phyloP scores from a whole-genome alignment of 2,113 vertebrate species.

The Pterocles gutturalis region DNA sequence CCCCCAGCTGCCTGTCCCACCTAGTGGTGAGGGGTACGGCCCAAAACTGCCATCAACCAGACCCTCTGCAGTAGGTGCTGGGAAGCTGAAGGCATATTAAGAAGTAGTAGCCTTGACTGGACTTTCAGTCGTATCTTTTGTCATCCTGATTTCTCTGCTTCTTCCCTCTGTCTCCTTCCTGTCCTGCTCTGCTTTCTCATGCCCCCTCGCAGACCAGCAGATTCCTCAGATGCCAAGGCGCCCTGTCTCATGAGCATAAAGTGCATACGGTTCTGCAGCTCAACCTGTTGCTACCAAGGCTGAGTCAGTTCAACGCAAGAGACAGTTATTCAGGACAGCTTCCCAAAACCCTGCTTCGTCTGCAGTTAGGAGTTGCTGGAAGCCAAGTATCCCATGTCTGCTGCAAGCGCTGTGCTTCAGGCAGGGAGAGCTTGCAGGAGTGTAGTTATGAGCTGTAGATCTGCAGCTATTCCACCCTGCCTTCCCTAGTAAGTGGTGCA shows the following conservation, averaged over 20 bases:
- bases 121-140: background rate
- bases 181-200: background rate
- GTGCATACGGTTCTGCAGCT: background rate
- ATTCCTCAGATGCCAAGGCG: background rate
- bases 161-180: background rate
- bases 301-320: background rate
- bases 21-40: background rate
- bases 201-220: background rate
- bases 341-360: background rate
- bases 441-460: background rate
- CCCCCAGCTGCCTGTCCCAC: background rate
- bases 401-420: rapidly evolving
- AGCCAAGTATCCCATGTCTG: rapidly evolving
- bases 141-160: background rate
- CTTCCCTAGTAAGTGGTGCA: background rate
- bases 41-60: background rate
- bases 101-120: background rate
- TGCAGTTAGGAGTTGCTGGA: background rate
- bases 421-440: background rate
- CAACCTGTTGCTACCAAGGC: background rate
- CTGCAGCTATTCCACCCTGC: background rate
- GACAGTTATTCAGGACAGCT: background rate
- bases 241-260: background rate
- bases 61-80: background rate
- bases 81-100: background rate